Evolutionary conservation across 1,140 invertebrate species (phyloP), one percentile per base, ranked within the genome.

Genomic region (Scaptomyza graminum): DNA sequence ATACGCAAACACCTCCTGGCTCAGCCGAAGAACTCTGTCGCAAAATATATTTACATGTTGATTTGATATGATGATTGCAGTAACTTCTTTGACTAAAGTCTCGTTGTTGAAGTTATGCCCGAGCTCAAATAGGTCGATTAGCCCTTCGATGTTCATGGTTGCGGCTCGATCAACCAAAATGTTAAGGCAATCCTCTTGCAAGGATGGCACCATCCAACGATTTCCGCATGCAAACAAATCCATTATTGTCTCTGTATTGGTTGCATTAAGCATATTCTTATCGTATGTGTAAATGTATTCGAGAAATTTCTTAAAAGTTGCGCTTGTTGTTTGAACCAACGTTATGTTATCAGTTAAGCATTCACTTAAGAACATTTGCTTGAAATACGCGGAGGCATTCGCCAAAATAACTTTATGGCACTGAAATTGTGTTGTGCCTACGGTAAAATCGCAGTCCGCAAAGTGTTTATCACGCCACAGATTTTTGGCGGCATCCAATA

Each of bases 321-420:
- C 11, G 3, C 28, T 11, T 2, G 52, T 44, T 12, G 56, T 37
- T 11, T 74, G 22, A 4, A 13, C 5, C 4, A 74, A 15, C 1
- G 3, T 1, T 65, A 41, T 5, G 4, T 41, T 4, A n/a, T 2
- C 7, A 34, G 6, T 1, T 39, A 37, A 3, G 39, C 43, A 0
- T 46, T 34, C 11, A 65, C 60, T 6, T 50, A 74, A 34, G 12
- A 74, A 65, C 39, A 47, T 44, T 16, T 39, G n/a, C 1, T 56
- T 74, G 4, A 74, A 74, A 6, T 57, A 74, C 0, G 52, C 60
- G 0, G 60, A 65, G 2, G 41, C 52, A 22, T 43, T 13, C 4
- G 54, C 49, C 22, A 75, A 13, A 5, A 75, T 60, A 6, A 75
- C 5, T 13, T 75, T 76, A 51, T 75, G 73, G 16, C 73, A 76